Percentiles rank a stretch among this genome's conserved stretches.
phyloP scores from a whole-genome alignment of 2,888 invertebrate genomes.

The Ptilodon capucinus region DNA sequence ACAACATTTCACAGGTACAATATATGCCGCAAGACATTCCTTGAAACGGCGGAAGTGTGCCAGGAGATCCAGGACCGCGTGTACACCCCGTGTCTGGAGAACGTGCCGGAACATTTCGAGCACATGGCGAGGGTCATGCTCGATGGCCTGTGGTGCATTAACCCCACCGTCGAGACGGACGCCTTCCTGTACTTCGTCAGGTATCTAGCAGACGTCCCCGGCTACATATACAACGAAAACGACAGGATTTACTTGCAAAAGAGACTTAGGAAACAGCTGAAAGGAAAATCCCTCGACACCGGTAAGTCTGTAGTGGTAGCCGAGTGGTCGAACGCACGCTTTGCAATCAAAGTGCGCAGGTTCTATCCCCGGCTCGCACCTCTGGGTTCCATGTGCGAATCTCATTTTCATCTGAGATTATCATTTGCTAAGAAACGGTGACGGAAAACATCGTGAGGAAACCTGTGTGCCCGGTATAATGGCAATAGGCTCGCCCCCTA shows the following conservation, averaged over 20 bases:
- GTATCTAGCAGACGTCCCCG: constrained; percentile 80
- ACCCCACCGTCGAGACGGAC: constrained; percentile 82
- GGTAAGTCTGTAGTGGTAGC: constrained; percentile 42
- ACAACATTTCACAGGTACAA: constrained; percentile 82
- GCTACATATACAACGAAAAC: constrained; percentile 74
- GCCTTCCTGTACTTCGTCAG: constrained; percentile 80
- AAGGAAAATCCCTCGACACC: constrained; percentile 50
- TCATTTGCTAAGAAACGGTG: too few relatives aligned
- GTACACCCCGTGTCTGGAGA: constrained; percentile 83
- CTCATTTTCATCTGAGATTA: too few relatives aligned
- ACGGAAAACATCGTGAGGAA: too few relatives aligned
- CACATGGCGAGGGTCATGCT: constrained; percentile 85
- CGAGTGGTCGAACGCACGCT: background rate
- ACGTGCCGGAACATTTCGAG: constrained; percentile 84
- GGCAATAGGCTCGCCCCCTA: too few relatives aligned
- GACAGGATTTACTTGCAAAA: constrained; percentile 54
- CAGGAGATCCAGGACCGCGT: constrained; percentile 82
- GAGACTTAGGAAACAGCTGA: constrained; percentile 45
- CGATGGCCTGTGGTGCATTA: constrained; percentile 86
- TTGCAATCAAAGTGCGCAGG: too few relatives aligned
- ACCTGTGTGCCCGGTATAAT: too few relatives aligned
- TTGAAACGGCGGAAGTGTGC: constrained; percentile 85
- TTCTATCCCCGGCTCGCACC: too few relatives aligned
- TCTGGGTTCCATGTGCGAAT: too few relatives aligned
- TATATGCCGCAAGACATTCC: constrained; percentile 84